Conservation (phyloP, 2,113 vertebrate species). For the Pseudorhombus dupliciocellatus region DNA sequence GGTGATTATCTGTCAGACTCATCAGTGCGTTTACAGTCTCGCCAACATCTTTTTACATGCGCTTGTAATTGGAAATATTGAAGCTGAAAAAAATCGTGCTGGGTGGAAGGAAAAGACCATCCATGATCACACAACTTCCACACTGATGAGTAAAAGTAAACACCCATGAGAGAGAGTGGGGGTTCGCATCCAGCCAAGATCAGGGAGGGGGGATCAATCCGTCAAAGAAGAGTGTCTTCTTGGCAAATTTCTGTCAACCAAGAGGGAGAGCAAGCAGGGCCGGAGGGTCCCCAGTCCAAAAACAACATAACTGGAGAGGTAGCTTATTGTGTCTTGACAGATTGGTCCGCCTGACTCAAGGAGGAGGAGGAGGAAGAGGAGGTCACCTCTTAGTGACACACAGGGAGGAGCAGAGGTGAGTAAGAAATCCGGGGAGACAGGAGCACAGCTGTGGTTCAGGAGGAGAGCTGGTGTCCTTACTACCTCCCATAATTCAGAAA, state of each 20-base stretch:
- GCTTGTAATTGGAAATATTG: slow-evolving; percentile 4
- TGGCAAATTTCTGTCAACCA: slow-evolving; percentile 87
- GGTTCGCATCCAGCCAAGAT: slow-evolving; percentile 62
- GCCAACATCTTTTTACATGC: not conserved
- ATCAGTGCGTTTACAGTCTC: too few relatives aligned
- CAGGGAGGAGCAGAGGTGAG: slow-evolving; percentile 75
- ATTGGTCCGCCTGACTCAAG: slow-evolving; percentile 83
- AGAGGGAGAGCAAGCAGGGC: slow-evolving; percentile 85
- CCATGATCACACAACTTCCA: slow-evolving; percentile 39
- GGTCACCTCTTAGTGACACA: slow-evolving; percentile 67
- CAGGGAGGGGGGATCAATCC: slow-evolving; percentile 81
- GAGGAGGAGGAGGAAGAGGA: slow-evolving; percentile 58
- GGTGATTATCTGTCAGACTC: too few relatives aligned
- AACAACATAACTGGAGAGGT: slow-evolving; percentile 86
- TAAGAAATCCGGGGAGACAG: slow-evolving; percentile 67
- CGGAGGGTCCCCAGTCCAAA: slow-evolving; percentile 85
- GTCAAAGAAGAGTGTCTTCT: slow-evolving; percentile 78
- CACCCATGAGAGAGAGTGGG: not conserved
- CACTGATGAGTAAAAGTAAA: slow-evolving; percentile 53
- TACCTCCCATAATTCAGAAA: slow-evolving; percentile 53
- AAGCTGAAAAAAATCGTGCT: not conserved
- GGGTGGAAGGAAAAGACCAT: slow-evolving; percentile 18
- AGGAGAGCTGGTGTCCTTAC: slow-evolving; percentile 53
- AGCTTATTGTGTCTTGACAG: slow-evolving; percentile 86
- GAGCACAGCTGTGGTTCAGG: slow-evolving; percentile 74